A percentile compares a stretch with the other conserved stretches of the same genome.
These are phyloP conservation scores for Tympanoctomys barrerae DNA, from an alignment of 2,797 vertebrate genomes.

Conservation along the genomic window DNA sequence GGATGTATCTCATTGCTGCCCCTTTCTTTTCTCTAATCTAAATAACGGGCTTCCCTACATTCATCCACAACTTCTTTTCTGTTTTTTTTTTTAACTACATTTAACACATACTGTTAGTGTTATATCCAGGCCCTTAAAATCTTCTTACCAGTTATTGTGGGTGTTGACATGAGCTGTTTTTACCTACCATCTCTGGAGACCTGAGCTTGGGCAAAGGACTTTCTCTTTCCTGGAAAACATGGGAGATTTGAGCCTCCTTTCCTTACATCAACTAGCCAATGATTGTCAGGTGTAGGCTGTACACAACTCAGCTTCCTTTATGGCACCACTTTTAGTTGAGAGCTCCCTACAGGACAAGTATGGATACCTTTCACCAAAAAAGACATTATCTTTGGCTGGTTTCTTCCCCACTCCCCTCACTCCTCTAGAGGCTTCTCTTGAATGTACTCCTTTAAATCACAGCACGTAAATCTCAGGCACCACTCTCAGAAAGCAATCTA, in stretches of 20 bases:
- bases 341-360: not conserved
- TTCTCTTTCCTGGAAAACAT: not conserved
- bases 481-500: not conserved
- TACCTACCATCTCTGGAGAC: not conserved
- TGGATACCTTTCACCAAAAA: not conserved
- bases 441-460: not conserved
- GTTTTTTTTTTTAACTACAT: not conserved
- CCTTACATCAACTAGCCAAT: not conserved
- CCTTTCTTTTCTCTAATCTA: not conserved
- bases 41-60: not conserved
- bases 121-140: not conserved
- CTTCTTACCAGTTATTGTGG: not conserved
- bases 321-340: not conserved
- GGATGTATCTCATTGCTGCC: not conserved
- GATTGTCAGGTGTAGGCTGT: not conserved
- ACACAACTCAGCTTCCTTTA: not conserved
- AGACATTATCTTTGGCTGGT: not conserved
- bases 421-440: not conserved
- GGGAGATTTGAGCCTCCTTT: not conserved
- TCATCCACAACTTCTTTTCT: not conserved
- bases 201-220: not conserved
- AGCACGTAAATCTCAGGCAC: not conserved
- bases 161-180: not conserved
- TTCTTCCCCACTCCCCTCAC: not conserved
- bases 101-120: not conserved